Conservation (phyloP, 1,140 invertebrate species). For the Augochlora pura region DNA sequence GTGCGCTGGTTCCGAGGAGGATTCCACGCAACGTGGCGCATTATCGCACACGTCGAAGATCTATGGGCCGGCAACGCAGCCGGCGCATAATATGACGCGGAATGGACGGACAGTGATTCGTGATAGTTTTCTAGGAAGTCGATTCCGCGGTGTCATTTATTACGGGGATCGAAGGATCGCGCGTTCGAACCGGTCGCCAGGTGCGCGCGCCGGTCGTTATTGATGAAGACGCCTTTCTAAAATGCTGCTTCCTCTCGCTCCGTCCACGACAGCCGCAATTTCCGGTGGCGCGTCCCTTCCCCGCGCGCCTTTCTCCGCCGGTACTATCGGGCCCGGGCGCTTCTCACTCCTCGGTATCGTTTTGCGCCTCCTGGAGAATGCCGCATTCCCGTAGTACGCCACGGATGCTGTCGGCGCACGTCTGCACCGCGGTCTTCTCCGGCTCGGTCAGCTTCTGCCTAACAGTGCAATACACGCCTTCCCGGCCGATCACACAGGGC, state of each 20-base stretch:
- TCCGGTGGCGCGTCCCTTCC: constrained; percentile 27
- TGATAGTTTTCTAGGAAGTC: constrained; percentile 57
- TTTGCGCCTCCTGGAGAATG: constrained; percentile 65
- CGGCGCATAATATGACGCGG: constrained; percentile 9
- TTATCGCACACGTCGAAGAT: constrained; percentile 41
- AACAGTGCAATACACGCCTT: constrained; percentile 82
- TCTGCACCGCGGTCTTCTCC: constrained; percentile 80
- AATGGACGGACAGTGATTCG: background rate
- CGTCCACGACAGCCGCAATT: constrained; percentile 30
- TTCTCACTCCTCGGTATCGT: constrained; percentile 56
- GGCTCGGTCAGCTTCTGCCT: constrained; percentile 80
- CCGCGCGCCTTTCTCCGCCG: background rate
- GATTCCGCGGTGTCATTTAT: constrained; percentile 53
- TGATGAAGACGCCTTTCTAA: constrained; percentile 58
- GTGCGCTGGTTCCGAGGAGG: too few relatives aligned
- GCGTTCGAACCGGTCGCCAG: constrained; percentile 56
- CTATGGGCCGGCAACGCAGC: background rate
- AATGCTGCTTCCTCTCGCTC: constrained; percentile 35
- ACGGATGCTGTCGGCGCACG: constrained; percentile 78
- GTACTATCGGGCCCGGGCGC: background rate
- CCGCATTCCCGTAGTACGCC: constrained; percentile 72
- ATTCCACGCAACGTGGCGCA: too few relatives aligned
- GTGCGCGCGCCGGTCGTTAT: constrained; percentile 52
- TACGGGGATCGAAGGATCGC: constrained; percentile 39
- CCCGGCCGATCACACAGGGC: constrained; percentile 82